Conservation (phyloP, 2,113 vertebrate genomes). For the Himantopus leucocephalus region DNA sequence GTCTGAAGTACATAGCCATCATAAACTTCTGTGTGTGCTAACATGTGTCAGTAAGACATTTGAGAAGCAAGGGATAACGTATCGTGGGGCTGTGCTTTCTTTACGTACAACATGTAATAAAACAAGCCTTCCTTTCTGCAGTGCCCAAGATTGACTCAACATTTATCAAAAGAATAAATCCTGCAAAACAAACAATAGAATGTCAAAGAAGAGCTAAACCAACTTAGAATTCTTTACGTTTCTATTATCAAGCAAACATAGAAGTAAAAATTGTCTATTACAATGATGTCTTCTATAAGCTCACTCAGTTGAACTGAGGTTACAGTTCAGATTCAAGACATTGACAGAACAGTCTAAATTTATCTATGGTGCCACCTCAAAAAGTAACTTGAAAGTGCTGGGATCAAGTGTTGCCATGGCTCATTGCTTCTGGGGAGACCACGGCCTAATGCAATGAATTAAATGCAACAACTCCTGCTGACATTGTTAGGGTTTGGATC, state of each 20-base stretch:
- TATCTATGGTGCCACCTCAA: neutral
- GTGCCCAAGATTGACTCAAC: neutral
- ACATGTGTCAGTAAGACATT: neutral
- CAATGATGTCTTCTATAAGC: neutral
- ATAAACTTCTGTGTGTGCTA: neutral
- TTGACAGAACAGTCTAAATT: neutral
- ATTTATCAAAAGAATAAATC: neutral
- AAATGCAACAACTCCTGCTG: neutral
- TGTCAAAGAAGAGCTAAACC: neutral
- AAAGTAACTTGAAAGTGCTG: neutral
- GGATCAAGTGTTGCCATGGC: neutral
- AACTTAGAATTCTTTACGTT: neutral
- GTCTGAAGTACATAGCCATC: neutral
- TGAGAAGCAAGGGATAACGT: neutral
- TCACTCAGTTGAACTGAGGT: neutral
- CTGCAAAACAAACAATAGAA: neutral
- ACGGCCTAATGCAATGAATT: neutral
- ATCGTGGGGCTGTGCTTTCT: neutral
- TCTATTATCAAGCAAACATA: neutral
- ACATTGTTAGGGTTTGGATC: neutral
- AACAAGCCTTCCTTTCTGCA: neutral
- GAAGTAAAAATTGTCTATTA: neutral
- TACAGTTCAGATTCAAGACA: neutral
- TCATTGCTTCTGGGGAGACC: neutral
- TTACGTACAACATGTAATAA: neutral